Evolutionary conservation across 2,888 invertebrate genomes (phyloP), one percentile per base, ranked within the genome.

Genomic region (Drosophila sordidula): DNA sequence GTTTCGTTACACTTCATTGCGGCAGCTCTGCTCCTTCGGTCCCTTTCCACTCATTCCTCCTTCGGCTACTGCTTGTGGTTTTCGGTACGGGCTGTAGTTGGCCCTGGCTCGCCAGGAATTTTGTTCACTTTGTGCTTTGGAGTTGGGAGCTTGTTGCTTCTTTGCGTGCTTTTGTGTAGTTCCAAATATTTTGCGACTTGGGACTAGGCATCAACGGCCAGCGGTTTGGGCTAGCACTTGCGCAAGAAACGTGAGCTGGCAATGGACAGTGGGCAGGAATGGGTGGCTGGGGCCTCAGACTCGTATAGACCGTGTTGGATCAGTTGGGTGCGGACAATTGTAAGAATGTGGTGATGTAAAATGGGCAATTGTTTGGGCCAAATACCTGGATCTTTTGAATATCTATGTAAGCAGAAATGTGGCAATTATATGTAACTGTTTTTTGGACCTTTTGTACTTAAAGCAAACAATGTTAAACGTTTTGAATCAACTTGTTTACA

Each of bases 1-100:
- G 76, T 83, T 87, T 78, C 70, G 86, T 55, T 70, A 79, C 80
- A 79, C 69, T 71, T 64, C 66, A 67, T 45, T 81, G 57, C 18
- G 52, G 16, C 22, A 22, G 22, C 22, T 22, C 4, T 22, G 22
- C 22, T 22, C 22, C 22, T 22, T 22, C 18, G 18, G 18, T 22
- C 22, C 3, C 22, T 4, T 22, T 3, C 22, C 9, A 5, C 29
- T 11, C 16, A 32, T 22, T 11, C n/a, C 22, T 11, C 5, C 16
- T n/a, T 34, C 34, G 34, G 11, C 11, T 22, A 0, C 25, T 25
- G 51, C 4, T n/a, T 38, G 38, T 36, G 61, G 58, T 18, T 39
- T n/a, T 26, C 36, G 55, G 49, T 41, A 3, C 8, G 59, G 47
- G 11, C 16, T 34, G 36, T 59, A 59, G 70, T 56, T 66, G 54